These are phyloP conservation scores for Notolabrus celidotus DNA, from an alignment of 2,797 vertebrate genomes.

Conservation along the genomic window DNA sequence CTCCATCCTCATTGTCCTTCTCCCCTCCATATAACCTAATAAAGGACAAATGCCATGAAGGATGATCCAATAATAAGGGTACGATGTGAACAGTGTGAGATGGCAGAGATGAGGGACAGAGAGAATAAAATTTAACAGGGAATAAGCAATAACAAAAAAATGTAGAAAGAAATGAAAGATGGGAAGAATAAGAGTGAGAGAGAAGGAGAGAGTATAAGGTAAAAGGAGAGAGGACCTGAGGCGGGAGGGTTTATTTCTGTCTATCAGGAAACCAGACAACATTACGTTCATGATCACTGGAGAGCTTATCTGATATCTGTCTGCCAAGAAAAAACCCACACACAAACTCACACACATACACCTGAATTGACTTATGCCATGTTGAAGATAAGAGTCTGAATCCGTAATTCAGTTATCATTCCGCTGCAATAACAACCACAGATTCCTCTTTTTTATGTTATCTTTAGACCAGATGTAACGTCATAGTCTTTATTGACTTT, in stretches of 20 bases:
- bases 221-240: conserved; percentile 4
- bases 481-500: too few relatives aligned
- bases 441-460: too few relatives aligned
- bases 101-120: conserved; percentile 16
- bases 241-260: conserved; percentile 17
- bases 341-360: conserved; percentile 4
- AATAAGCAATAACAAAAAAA: conserved; percentile 14
- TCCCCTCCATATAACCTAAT: conserved; percentile 30
- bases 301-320: conserved; percentile 37
- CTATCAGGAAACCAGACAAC: conserved; percentile 31
- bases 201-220: not conserved
- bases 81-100: conserved; percentile 35
- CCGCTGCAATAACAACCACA: too few relatives aligned
- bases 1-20: conserved; percentile 11
- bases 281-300: conserved; percentile 31
- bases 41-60: conserved; percentile 29
- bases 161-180: not conserved
- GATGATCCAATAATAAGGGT: conserved; percentile 55
- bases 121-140: conserved; percentile 8
- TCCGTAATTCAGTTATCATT: not conserved
- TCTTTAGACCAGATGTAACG: too few relatives aligned
- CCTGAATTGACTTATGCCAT: not conserved
- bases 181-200: not conserved
- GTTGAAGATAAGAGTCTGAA: not conserved
- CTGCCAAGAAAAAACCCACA: conserved; percentile 9